Evolutionary conservation across 2,797 vertebrate genomes (phyloP).

Genomic region (Gobio occitaniae): DNA sequence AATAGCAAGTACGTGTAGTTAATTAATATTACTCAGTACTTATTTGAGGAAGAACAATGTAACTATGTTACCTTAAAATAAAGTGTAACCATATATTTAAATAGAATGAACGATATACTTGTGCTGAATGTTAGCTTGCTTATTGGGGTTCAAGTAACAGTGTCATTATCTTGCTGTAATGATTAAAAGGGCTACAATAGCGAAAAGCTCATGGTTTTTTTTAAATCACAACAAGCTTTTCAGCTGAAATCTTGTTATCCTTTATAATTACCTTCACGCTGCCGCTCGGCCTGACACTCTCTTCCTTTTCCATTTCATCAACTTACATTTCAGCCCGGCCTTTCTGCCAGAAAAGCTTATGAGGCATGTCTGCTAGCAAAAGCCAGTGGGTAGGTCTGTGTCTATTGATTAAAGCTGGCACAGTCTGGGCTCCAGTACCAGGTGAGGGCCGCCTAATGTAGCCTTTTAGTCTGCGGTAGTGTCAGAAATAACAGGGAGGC

Average conservation of each 20-base stretch:
- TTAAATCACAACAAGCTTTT: slow-evolving; percentile 34
- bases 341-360: slow-evolving; percentile 40
- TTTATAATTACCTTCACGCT: slow-evolving; percentile 44
- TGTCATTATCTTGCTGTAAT: not conserved
- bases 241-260: slow-evolving; percentile 34
- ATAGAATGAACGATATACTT: no score
- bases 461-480: slow-evolving; percentile 35
- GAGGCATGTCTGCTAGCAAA: slow-evolving; percentile 43
- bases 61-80: no score
- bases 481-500: slow-evolving; percentile 50
- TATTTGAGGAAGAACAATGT: no score
- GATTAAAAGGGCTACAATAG: not conserved
- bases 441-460: slow-evolving; percentile 42
- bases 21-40: no score
- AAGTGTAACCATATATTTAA: no score
- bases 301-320: slow-evolving; percentile 43
- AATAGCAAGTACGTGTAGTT: no score
- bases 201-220: not conserved
- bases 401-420: slow-evolving; percentile 54
- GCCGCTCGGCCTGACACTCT: slow-evolving; percentile 17
- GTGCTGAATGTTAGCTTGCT: no score
- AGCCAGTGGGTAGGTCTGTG: slow-evolving; percentile 49
- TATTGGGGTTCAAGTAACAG: not conserved
- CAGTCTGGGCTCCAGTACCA: slow-evolving; percentile 24
- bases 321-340: slow-evolving; percentile 17